Base-by-base conservation (phyloP, 2,888 invertebrate genomes). In the Temnothorax unifasciatus region DNA sequence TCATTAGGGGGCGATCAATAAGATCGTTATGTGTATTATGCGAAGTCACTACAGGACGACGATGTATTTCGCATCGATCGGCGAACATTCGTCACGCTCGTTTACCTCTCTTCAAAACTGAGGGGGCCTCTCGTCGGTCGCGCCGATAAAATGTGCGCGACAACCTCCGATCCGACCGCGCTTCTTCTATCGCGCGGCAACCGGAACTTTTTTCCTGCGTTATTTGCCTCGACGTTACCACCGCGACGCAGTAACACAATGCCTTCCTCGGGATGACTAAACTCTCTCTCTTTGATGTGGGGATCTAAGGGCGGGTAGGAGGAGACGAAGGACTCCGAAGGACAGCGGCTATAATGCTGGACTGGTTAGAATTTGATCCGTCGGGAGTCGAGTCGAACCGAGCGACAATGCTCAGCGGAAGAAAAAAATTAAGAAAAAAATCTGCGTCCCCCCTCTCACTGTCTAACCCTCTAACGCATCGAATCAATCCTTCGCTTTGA, bases 311-410 rank as follows among this genome's bases (percentile, higher is more conserved):
- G 83, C 71, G 84, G 52, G 64, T 82, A 86, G 84, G 86, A 84
- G 84, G 86, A 89, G 90, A 88, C 88, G 88, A 90, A 89, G 90
- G 91, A 88, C 87, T 89, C 73, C 90, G 93, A 94, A 94, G 94
- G 94, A 94, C 94, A 94, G 90, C 93, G 88, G 92, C 94, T 93
- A 93, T 93, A 94, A 94, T 93, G 92, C 92, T 90, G 92, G 91
- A 94, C 94, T 94, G 94, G 94, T 94, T 94, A 94, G 93, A 94
- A 94, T 94, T 94, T 93, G 94, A 94, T 94, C 93, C 93, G 92
- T 90, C 92, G 92, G 91, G 92, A 94, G 93, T 92, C 93, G 92
- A 94, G 92, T 90, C 92, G 90, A 92, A 92, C 92, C 91, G 88
- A 88, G 90, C 91, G 91, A 93, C 93, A 93, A 93, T 93, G 91